Conservation (phyloP, 2,888 invertebrate species). For the Diadegma fenestrale region DNA sequence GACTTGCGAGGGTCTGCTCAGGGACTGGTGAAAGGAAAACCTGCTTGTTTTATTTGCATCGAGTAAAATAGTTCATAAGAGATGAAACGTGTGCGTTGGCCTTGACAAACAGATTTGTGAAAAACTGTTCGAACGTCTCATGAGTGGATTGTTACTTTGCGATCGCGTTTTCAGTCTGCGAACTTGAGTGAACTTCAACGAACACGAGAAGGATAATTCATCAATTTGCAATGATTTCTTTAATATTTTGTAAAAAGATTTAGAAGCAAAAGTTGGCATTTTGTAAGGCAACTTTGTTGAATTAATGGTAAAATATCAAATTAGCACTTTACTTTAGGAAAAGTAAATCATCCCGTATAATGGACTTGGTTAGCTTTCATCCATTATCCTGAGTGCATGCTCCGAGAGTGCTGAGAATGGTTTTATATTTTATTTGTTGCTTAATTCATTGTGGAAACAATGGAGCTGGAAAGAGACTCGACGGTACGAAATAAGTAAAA, state of each 20-base stretch:
- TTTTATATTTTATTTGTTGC: conserved; percentile 49
- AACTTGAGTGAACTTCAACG: not conserved
- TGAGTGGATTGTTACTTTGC: conserved; percentile 19
- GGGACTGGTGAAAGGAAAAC: not conserved
- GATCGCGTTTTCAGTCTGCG: not conserved
- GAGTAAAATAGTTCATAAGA: not conserved
- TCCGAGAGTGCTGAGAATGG: conserved; percentile 37
- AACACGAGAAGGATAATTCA: not conserved
- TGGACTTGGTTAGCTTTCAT: conserved; percentile 8
- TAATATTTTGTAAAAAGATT: not conserved
- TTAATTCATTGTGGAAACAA: conserved; percentile 47
- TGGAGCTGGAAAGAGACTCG: conserved; percentile 26
- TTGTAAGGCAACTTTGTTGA: not conserved
- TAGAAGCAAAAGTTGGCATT: not conserved
- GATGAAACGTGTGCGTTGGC: not conserved
- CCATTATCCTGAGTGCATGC: conserved; percentile 53
- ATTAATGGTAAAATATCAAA: conserved; percentile 29
- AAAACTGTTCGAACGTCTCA: conserved; percentile 27
- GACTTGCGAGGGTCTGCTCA: not conserved
- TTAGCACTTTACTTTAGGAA: conserved; percentile 21
- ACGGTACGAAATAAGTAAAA: conserved; percentile 32
- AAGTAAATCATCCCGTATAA: conserved; percentile 43
- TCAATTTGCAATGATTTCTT: not conserved
- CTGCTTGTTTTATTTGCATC: not conserved
- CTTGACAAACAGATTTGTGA: conserved; percentile 5